Percentiles rank a stretch among this genome's conserved stretches.
These are phyloP conservation scores for Cephalopterus ornatus DNA, from an alignment of 2,113 vertebrate genomes.

Conservation along the genomic window DNA sequence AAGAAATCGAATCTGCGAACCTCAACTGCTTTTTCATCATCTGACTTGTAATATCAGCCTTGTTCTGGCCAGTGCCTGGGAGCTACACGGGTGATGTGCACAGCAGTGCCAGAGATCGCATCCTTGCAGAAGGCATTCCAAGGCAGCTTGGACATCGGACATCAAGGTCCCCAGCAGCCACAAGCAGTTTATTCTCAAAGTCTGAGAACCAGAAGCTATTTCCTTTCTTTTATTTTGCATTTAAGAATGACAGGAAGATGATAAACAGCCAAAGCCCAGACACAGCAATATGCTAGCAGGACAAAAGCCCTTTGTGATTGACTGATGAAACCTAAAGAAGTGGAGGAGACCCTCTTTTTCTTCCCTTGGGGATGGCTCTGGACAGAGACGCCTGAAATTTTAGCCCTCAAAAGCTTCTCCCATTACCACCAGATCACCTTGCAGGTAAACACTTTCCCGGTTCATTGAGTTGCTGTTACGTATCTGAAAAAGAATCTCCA, in stretches of 20 bases:
- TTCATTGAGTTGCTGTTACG: slow-evolving; percentile 61
- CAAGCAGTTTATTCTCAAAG: slow-evolving; percentile 70
- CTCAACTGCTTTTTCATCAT: slow-evolving; percentile 66
- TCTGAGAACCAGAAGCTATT: slow-evolving; percentile 72
- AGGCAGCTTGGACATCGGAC: slow-evolving; percentile 23
- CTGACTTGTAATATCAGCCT: slow-evolving; percentile 75
- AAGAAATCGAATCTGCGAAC: slow-evolving; percentile 43
- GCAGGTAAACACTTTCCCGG: slow-evolving; percentile 73
- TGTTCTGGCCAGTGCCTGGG: slow-evolving; percentile 69
- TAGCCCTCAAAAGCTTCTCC: slow-evolving; percentile 79
- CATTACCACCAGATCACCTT: slow-evolving; percentile 72
- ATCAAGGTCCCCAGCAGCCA: slow-evolving; percentile 25
- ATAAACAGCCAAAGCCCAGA: slow-evolving; percentile 62
- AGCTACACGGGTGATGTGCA: slow-evolving; percentile 55
- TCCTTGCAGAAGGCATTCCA: slow-evolving; percentile 38
- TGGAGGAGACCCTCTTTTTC: slow-evolving; percentile 50
- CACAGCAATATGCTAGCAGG: slow-evolving; percentile 28
- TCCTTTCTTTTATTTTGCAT: slow-evolving; percentile 55
- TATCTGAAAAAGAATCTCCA: slow-evolving; percentile 63
- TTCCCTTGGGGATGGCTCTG: slow-evolving; percentile 56
- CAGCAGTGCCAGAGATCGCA: slow-evolving; percentile 27
- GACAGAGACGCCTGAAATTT: slow-evolving; percentile 68
- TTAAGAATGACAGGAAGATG: slow-evolving; percentile 74
- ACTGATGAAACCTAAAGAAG: slow-evolving; percentile 57
- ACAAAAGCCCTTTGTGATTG: slow-evolving; percentile 74